These are phyloP conservation scores for Troglohyphantes excavatus DNA, from an alignment of 2,888 invertebrate species.

Conservation along the genomic window DNA sequence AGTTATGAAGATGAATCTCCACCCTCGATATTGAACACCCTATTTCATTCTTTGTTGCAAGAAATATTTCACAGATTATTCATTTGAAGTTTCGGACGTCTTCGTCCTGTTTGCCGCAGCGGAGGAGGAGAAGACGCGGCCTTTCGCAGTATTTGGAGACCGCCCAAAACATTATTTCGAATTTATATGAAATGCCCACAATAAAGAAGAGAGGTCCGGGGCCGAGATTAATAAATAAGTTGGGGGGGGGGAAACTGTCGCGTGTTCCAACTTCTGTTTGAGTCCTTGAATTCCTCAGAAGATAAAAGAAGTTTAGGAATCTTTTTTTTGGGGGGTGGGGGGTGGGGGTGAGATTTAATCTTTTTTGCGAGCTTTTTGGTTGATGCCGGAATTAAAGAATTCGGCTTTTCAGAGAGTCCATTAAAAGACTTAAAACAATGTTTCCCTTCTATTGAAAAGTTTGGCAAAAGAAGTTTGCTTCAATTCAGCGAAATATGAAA, in stretches of 20 bases:
- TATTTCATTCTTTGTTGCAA: neutral
- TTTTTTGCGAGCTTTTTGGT: neutral
- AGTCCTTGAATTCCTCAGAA: neutral
- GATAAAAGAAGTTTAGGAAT: slow-evolving; percentile 4
- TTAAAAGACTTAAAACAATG: neutral
- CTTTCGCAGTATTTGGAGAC: neutral
- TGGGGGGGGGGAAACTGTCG: too few species aligned
- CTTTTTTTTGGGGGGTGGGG: too few species aligned
- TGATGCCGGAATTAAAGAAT: neutral
- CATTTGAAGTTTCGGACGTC: neutral
- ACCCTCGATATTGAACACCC: neutral
- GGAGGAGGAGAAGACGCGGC: too few species aligned
- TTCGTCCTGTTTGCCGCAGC: neutral
- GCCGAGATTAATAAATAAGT: neutral
- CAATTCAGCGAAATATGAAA: neutral
- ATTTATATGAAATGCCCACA: neutral
- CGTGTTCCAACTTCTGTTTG: neutral
- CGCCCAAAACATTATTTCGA: slow-evolving; percentile 1
- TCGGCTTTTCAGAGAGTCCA: neutral
- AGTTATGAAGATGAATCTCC: neutral
- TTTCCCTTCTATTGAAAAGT: neutral
- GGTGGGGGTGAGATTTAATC: neutral
- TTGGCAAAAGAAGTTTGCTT: neutral
- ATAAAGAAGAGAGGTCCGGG: neutral
- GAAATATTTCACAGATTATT: slow-evolving; percentile 1